Evolutionary conservation across 2,113 vertebrate species (phyloP), one percentile per base, ranked within the genome.

Genomic region (Myodes glareolus): DNA sequence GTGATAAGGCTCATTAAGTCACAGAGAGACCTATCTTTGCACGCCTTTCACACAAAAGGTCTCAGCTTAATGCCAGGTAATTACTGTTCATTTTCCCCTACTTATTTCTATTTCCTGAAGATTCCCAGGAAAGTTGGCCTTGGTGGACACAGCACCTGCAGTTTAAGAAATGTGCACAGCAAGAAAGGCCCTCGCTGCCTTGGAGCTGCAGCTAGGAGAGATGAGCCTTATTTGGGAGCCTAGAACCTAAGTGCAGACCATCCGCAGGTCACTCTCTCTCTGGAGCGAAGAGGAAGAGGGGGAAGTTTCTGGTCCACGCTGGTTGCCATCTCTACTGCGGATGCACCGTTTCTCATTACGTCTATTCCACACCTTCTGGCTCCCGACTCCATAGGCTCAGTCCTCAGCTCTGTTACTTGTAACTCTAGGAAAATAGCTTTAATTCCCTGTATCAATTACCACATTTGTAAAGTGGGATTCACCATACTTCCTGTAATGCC

Each of bases 1-100:
- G 10, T 97, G 96, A 98, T 98, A 97, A 98, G 97, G 92, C 95
- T 98, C 96, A 97, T 98, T 97, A 98, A 98, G 89, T 97, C 1
- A 0, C 86, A 88, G 95, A 97, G 97, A 97, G 96, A 90, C 95
- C 94, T 97, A 94, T 98, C 97, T 98, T 97, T 97, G 96, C 47
- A 87, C 80, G 94, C 92, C 92, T 98, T 97, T 97, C 97, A 97
- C 85, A 98, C 91, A 95, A 97, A 97, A 97, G 96, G 97, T 97
- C 94, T 97, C 96, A 94, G 95, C 94, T 96, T 97, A 98, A 97
- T 97, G 96, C 92, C 92, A 96, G 92, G 93, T 98, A 97, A 98
- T 98, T 97, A 97, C 94, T 96, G 96, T 68, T 97, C 96, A 96
- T 94, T 96, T 96, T 92, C 86, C 65, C 94, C 92, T 90, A 89